Conservation (phyloP, 2,797 vertebrate species). For the Brotula barbata region DNA sequence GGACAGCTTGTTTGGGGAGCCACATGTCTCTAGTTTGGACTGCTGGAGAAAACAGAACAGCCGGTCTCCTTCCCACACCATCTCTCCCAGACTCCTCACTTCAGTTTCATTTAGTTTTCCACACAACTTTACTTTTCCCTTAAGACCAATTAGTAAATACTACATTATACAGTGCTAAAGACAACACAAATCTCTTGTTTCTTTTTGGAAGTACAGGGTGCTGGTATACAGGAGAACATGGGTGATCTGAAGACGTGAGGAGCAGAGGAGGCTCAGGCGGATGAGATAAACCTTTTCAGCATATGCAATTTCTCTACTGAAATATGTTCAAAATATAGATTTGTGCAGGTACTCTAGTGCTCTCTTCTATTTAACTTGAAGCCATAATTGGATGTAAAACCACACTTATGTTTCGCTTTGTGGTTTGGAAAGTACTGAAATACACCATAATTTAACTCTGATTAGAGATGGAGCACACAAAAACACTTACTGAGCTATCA, state of each 20-base stretch:
- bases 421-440: not conserved
- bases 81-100: constrained; percentile 73
- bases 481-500: no score
- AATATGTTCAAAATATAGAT: constrained; percentile 16
- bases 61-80: constrained; percentile 80
- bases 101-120: constrained; percentile 74
- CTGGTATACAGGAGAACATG: constrained; percentile 46
- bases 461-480: not conserved
- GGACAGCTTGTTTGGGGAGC: constrained; percentile 80
- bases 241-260: constrained; percentile 48
- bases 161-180: constrained; percentile 55
- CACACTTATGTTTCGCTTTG: not conserved
- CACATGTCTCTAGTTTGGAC: constrained; percentile 79
- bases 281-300: constrained; percentile 20
- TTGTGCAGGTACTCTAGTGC: not conserved
- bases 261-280: constrained; percentile 27
- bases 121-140: constrained; percentile 76
- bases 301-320: constrained; percentile 3
- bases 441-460: not conserved
- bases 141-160: constrained; percentile 77
- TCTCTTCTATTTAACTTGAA: constrained; percentile 8
- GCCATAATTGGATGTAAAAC: constrained; percentile 5
- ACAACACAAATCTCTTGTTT: constrained; percentile 66
- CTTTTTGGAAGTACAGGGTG: constrained; percentile 49
- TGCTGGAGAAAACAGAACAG: constrained; percentile 80